Base-by-base conservation (phyloP, 2,113 vertebrate species). In the Solea solea region DNA sequence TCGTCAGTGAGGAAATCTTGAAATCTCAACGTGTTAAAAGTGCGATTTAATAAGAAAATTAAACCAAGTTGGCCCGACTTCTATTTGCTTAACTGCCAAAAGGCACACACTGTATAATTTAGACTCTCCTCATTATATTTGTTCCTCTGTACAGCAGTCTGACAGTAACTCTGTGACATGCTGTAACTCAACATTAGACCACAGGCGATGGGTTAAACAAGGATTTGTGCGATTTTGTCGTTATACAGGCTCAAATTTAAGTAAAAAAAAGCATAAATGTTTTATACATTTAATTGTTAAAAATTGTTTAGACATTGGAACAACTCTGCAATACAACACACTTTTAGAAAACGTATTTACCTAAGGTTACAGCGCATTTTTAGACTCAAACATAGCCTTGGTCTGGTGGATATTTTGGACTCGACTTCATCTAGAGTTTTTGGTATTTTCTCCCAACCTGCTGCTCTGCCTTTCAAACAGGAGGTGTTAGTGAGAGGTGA, bases 401-500 rank as follows among this genome's bases (percentile, higher is more conserved):
- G 51, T 51, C 51, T 13, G 28, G 49, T n/a, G 55, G 48, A 57
- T 61, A 73, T 59, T 48, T 25, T 9, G 34, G 59, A 71, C 21
- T 60, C 67, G 44, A 64, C 62, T 48, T 69, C 52, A 27, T 70
- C 7, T 70, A 44, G 27, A 61, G 21, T 51, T n/a, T n/a, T 62
- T 63, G 9, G 28, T 49, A 25, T 69, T 83, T 21, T 65, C 50
- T 48, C 55, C 27, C 74, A 76, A 42, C 61, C 53, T 28, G n/a
- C 65, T 52, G 59, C 52, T 71, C 42, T 70, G 68, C 45, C 70
- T 74, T 51, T 50, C 34, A 74, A 77, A 79, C 39, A 64, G 55
- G 59, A 83, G 59, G 76, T 80, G 78, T 83, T 83, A 64, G 67
- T 21, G 45, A 56, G 73, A 83, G 81, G 79, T 83, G 86, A 82